Base-by-base conservation (phyloP, 2,113 vertebrate species). In the Tetrao urogallus region DNA sequence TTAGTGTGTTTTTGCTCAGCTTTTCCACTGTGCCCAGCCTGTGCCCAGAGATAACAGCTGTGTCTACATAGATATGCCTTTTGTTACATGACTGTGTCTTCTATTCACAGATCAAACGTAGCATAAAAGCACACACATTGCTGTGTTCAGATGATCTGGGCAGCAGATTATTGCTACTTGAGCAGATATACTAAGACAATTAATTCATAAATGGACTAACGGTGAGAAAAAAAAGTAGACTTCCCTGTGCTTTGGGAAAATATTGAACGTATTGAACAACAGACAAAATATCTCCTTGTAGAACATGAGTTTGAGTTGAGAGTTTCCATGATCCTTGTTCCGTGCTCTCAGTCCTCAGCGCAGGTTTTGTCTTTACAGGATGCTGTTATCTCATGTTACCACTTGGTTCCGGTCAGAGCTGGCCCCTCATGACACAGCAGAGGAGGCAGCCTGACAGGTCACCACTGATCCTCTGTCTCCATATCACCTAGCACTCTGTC, bases 341-440 rank as follows among this genome's bases (percentile, higher is more conserved):
- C 2, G 0, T 45, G 76, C 36, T 69, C 18, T 70, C 75, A 58
- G 72, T 22, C 32, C 22, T 17, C 6, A 16, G 28, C 21, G 32
- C 57, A 75, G 72, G 52, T 70, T 86, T 65, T 2, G 52, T 60
- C 72, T 61, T 34, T 65, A 32, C 2, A 6, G 87, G 75, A 54
- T 45, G n/a, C 38, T 3, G 61, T 92, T 96, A 97, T 97, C 97
- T 95, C 1, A 2, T 70, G 94, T 81, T 92, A 92, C 89, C 57
- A 21, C 60, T 70, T 0, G 0, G 52, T 92, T 97, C 94, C 32
- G 18, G 91, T n/a, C 89, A 38, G 87, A 43, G 73, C 67, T 90
- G 77, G 79, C 57, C 84, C 48, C 89, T 63, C 63, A 90, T 72
- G 93, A 82, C 94, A 81, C 66, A 52, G 79, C 0, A 1, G 57